These are phyloP conservation scores for Fundulus diaphanus DNA, from an alignment of 2,797 vertebrate genomes.

Conservation along the genomic window DNA sequence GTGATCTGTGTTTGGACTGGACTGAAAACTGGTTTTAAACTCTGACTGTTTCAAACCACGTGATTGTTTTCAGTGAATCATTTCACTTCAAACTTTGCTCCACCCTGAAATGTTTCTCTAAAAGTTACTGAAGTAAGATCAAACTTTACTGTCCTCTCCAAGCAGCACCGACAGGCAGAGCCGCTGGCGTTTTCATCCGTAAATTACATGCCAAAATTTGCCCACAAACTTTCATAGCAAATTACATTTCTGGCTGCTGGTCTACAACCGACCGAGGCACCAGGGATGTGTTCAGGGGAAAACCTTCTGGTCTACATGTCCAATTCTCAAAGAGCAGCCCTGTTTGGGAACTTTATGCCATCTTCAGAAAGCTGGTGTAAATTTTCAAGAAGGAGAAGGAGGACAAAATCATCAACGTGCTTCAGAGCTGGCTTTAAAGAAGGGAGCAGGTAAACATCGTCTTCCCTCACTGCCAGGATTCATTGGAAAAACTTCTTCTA, in stretches of 20 bases:
- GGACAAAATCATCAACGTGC: too few relatives aligned
- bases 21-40: too few relatives aligned
- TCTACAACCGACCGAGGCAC: background rate
- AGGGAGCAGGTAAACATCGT: too few relatives aligned
- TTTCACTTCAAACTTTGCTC: background rate
- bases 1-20: too few relatives aligned
- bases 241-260: background rate
- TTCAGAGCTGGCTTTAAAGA: too few relatives aligned
- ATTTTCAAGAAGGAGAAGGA: too few relatives aligned
- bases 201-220: background rate
- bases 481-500: background rate
- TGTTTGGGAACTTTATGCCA: background rate
- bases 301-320: too few relatives aligned
- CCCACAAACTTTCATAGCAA: background rate
- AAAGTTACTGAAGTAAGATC: background rate
- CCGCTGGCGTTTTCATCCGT: too few relatives aligned
- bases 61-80: background rate
- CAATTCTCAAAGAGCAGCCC: background rate
- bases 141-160: background rate
- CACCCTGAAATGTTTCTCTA: background rate
- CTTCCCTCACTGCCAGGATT: background rate
- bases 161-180: background rate
- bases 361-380: too few relatives aligned
- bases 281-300: background rate
- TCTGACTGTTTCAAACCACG: background rate